Percentiles rank a stretch among this genome's conserved stretches.
phyloP scores from a whole-genome alignment of 2,888 invertebrate species.

The Coenonympha arcania region DNA sequence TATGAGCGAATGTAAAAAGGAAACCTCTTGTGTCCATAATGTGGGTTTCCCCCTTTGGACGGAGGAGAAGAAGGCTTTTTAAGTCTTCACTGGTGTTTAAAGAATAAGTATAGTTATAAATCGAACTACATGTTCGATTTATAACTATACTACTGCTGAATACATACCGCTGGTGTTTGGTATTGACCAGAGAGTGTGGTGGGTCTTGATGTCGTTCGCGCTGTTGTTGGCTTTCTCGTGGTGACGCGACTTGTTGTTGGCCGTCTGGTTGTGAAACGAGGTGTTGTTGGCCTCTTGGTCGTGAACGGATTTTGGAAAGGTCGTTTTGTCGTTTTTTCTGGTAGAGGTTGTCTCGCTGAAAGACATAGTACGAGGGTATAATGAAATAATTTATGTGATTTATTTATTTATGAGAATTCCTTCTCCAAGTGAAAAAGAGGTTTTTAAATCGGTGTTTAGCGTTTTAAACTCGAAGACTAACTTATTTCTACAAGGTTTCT shows the following conservation, averaged over 20 bases:
- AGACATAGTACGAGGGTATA: background rate
- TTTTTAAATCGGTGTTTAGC: too few relatives aligned
- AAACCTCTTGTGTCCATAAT: too few relatives aligned
- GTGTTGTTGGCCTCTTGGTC: conserved; percentile 26
- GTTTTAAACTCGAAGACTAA: too few relatives aligned
- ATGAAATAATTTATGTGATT: too few relatives aligned
- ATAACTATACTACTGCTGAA: too few relatives aligned
- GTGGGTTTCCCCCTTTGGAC: too few relatives aligned
- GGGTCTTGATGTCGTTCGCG: conserved; percentile 41
- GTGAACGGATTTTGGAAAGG: conserved; percentile 35
- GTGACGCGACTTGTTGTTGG: conserved; percentile 32
- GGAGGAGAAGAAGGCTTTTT: too few relatives aligned
- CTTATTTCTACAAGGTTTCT: too few relatives aligned
- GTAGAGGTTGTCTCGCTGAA: conserved; percentile 19
- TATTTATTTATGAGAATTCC: too few relatives aligned
- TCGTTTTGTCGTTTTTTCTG: conserved; percentile 39
- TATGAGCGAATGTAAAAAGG: too few relatives aligned
- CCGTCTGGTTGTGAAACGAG: conserved; percentile 39
- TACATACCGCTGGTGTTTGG: conserved; percentile 48
- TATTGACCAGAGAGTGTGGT: conserved; percentile 36
- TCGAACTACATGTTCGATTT: background rate
- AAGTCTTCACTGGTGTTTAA: too few relatives aligned
- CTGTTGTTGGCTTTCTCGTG: conserved; percentile 25
- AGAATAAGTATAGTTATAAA: background rate
- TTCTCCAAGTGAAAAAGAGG: too few relatives aligned